Evolutionary conservation across 1,140 invertebrate species (phyloP), one percentile per base, ranked within the genome.

Genomic region (Drosophila guanche): DNA sequence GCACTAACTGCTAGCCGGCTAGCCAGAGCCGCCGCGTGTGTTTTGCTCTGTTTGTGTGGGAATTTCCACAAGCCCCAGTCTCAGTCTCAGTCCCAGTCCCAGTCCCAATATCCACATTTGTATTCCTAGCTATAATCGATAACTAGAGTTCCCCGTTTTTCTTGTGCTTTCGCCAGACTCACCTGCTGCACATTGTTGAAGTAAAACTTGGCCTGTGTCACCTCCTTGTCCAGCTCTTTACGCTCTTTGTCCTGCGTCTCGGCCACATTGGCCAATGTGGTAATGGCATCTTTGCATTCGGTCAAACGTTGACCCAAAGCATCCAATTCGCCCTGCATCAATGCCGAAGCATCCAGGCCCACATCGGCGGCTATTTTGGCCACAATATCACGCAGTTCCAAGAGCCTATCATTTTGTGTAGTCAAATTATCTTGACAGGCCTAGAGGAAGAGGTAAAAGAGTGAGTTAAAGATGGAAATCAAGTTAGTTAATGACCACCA

Each of bases 311-410:
- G 93, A 14, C 95, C 95, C n/a, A 97, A 91, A 0, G 95, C 94
- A 70, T 96, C 95, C 5, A 96, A 94, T 80, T 97, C 96, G n/a
- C 94, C 94, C 40, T 95, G 94, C 43, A 97, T 92, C 0, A 95
- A 93, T 8, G 94, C 93, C 41, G 93, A 93, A 4, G 93, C 93
- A 83, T 95, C 94, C 50, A 96, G 92, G 16, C 96, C 95, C 20
- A 96, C 95, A 79, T 96, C 95, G 4, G 94, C 94, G 0, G 95
- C 95, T 37, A 97, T 96, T 63, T 95, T 94, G 2, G 94, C 93
- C 8, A 96, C 96, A 65, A 97, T 92, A n/a, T 94, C 93, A 12
- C 94, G 94, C 16, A 97, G 92, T 81, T 96, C 95, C 6, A 94
- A 93, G 20, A 96, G 89, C 48, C 94, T 93, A 65, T 94, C 93